phyloP scores from a whole-genome alignment of 2,113 vertebrate species.

The Gymnobelideus leadbeateri region DNA sequence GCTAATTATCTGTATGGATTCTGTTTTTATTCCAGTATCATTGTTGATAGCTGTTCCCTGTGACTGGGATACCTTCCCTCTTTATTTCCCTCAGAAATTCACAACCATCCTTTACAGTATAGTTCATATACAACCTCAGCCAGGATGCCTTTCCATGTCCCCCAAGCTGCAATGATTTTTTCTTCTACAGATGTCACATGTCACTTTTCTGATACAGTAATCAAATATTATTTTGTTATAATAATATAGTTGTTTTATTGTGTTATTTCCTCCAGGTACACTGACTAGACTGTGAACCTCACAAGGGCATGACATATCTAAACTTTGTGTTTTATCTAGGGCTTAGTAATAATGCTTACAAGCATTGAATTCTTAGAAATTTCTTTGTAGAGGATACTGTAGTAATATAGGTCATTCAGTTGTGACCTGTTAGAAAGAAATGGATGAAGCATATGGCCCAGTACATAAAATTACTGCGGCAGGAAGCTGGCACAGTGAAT shows the following conservation, averaged over 20 bases:
- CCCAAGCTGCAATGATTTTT: background rate
- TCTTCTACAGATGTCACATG: background rate
- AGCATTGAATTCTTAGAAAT: background rate
- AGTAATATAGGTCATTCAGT: background rate
- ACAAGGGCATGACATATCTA: background rate
- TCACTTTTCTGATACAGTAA: background rate
- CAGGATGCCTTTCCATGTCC: background rate
- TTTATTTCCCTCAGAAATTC: background rate
- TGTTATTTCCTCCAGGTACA: background rate
- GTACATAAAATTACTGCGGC: background rate
- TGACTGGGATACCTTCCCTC: background rate
- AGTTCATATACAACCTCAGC: background rate
- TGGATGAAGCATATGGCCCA: background rate
- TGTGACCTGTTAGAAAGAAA: background rate
- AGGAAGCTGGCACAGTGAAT: background rate
- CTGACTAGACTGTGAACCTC: background rate
- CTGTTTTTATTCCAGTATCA: background rate
- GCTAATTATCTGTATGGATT: background rate
- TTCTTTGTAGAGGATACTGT: background rate
- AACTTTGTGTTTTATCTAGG: background rate
- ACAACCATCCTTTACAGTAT: background rate
- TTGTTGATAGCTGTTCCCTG: background rate
- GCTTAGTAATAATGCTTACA: background rate
- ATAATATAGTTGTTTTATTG: background rate
- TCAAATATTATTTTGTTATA: background rate